phyloP scores from a whole-genome alignment of 2,888 invertebrate genomes.

The Ectemnius lituratus region DNA sequence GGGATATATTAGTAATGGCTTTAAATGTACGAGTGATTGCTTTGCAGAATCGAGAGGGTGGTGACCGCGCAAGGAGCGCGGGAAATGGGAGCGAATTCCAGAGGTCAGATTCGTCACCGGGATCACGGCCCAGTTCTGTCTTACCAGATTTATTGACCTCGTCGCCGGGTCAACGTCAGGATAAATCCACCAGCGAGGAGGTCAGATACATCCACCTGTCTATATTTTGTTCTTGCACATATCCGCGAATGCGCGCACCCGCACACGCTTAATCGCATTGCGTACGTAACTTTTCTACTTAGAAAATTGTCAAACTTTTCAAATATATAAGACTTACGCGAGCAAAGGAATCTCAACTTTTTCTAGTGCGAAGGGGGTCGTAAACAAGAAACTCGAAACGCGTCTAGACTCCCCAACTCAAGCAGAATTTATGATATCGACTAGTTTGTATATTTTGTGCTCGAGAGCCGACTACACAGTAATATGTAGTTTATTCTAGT shows the following conservation, averaged over 20 bases:
- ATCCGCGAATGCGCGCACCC: conserved; percentile 29
- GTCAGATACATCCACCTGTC: conserved; percentile 80
- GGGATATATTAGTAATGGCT: neutral
- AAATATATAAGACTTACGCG: neutral
- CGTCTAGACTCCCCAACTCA: too few relatives aligned
- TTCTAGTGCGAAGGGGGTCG: too few relatives aligned
- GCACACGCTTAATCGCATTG: conserved; percentile 20
- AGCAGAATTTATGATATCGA: too few relatives aligned
- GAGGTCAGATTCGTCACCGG: conserved; percentile 79
- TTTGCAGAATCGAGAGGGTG: conserved; percentile 75
- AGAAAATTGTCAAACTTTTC: neutral
- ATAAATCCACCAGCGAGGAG: conserved; percentile 97
- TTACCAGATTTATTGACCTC: conserved; percentile 96
- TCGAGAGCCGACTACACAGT: too few relatives aligned
- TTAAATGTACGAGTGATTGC: conserved; percentile 30
- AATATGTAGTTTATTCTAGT: conserved; percentile 4
- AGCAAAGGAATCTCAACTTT: too few relatives aligned
- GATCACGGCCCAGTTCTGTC: conserved; percentile 92
- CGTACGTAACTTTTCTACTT: neutral
- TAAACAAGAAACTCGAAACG: too few relatives aligned
- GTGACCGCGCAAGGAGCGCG: conserved; percentile 77
- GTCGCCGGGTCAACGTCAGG: conserved; percentile 91
- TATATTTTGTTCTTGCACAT: conserved; percentile 12
- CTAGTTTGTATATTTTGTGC: too few relatives aligned
- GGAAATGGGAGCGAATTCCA: conserved; percentile 80